These are phyloP conservation scores for Agriopis leucophaearia DNA, from an alignment of 2,888 invertebrate genomes.

Conservation along the genomic window DNA sequence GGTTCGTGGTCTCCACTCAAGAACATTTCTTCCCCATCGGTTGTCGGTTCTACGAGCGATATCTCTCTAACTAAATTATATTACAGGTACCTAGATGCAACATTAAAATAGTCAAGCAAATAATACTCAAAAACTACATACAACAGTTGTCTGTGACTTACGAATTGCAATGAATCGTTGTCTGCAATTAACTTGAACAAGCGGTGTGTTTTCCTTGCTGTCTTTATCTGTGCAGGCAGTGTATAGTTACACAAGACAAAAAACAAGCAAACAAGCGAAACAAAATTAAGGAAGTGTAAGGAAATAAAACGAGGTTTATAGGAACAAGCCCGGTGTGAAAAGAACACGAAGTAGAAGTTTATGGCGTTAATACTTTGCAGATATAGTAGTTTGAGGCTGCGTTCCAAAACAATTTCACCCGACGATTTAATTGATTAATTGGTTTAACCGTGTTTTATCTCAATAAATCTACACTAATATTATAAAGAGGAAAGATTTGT, in stretches of 20 bases:
- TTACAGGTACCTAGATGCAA: background rate
- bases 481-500: no score
- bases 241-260: constrained; percentile 10
- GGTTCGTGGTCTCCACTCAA: no score
- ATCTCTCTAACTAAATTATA: background rate
- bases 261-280: constrained; percentile 17
- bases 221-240: constrained; percentile 17
- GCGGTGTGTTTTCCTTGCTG: constrained; percentile 5
- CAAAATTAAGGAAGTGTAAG: background rate
- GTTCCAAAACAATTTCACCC: no score
- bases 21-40: no score
- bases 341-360: no score
- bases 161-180: constrained; percentile 20
- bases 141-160: constrained; percentile 20
- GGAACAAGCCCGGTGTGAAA: background rate
- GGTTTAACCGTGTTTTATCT: no score
- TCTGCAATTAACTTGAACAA: background rate
- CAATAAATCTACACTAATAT: no score
- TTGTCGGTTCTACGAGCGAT: no score
- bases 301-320: background rate
- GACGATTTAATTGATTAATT: no score
- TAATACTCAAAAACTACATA: constrained; percentile 4
- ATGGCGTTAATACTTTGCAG: no score
- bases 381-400: no score
- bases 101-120: constrained; percentile 4